These are phyloP conservation scores for Ypsolopha sequella DNA, from an alignment of 2,888 invertebrate species.

Conservation along the genomic window DNA sequence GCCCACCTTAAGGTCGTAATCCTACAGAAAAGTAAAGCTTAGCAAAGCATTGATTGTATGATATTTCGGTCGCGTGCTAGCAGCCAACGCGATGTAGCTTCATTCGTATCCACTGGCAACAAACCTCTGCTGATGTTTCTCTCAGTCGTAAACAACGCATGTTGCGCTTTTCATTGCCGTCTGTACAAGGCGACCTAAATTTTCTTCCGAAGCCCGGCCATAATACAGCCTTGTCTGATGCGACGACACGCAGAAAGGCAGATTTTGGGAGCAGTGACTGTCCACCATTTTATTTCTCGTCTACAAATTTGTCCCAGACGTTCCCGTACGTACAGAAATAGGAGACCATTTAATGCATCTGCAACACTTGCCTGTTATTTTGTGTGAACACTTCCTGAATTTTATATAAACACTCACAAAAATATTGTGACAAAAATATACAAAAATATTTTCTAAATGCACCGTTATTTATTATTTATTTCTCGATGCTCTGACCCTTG, in stretches of 20 bases:
- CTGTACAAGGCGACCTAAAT: neutral
- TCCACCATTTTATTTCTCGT: conserved; percentile 27
- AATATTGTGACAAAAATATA: neutral
- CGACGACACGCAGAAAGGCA: neutral
- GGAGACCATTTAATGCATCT: conserved; percentile 8
- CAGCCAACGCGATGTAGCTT: conserved; percentile 10
- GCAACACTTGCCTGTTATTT: neutral
- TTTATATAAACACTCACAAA: neutral
- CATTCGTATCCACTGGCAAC: conserved; percentile 12
- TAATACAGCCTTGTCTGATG: neutral
- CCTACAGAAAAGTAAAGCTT: no score
- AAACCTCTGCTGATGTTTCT: conserved; percentile 8
- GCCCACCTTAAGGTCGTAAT: no score
- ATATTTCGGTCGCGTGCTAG: conserved; percentile 30
- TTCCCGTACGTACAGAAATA: conserved; percentile 27
- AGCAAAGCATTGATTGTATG: no score
- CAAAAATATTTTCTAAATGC: neutral
- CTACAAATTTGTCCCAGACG: conserved; percentile 21
- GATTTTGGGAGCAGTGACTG: conserved; percentile 10
- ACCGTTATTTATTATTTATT: neutral
- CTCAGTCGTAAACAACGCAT: neutral
- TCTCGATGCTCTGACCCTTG: neutral
- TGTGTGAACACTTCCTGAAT: neutral
- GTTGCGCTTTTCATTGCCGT: neutral
- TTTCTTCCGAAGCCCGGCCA: neutral